A percentile compares a stretch with the other conserved stretches of the same genome.
Evolutionary conservation across 1,140 invertebrate genomes (phyloP).

Genomic region (Drosophila lacteicornis): DNA sequence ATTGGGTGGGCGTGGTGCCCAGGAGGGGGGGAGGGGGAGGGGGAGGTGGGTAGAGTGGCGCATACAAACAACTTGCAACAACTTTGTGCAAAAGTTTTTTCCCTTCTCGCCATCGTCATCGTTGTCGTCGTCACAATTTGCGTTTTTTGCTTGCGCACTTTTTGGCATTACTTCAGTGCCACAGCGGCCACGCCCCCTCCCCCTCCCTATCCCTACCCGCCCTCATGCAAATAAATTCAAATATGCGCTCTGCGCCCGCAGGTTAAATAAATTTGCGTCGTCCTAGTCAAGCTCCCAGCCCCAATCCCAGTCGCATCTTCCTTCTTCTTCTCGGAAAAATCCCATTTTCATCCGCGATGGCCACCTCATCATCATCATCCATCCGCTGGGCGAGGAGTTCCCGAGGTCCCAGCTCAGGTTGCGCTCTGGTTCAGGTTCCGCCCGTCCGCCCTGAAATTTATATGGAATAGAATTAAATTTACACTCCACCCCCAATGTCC

Average conservation of each 20-base stretch:
- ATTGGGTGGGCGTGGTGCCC: conserved; percentile 31
- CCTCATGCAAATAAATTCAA: conserved; percentile 74
- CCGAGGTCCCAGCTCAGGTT: conserved; percentile 35
- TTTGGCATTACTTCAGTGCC: conserved; percentile 74
- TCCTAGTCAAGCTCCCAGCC: conserved; percentile 21
- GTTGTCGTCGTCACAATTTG: conserved; percentile 60
- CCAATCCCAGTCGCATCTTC: not conserved
- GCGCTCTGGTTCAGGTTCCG: conserved; percentile 6
- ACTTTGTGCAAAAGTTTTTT: conserved; percentile 69
- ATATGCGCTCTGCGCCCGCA: conserved; percentile 76
- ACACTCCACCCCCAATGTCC: conserved; percentile 16
- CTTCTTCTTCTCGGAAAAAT: conserved; percentile 2
- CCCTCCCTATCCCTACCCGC: not conserved
- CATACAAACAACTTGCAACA: conserved; percentile 70
- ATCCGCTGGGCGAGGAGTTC: conserved; percentile 20
- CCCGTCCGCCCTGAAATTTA: conserved; percentile 49
- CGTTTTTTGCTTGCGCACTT: conserved; percentile 64
- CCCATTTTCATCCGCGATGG: not conserved
- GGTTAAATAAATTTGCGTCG: conserved; percentile 76
- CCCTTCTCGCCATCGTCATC: conserved; percentile 14
- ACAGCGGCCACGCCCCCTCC: conserved; percentile 25
- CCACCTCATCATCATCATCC: conserved; percentile 30
- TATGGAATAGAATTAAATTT: conserved; percentile 75
- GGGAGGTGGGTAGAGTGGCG: conserved; percentile 10
- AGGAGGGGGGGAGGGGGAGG: not conserved